Conservation (phyloP, 2,888 invertebrate species). For the Drosophila pseudotalamancana region DNA sequence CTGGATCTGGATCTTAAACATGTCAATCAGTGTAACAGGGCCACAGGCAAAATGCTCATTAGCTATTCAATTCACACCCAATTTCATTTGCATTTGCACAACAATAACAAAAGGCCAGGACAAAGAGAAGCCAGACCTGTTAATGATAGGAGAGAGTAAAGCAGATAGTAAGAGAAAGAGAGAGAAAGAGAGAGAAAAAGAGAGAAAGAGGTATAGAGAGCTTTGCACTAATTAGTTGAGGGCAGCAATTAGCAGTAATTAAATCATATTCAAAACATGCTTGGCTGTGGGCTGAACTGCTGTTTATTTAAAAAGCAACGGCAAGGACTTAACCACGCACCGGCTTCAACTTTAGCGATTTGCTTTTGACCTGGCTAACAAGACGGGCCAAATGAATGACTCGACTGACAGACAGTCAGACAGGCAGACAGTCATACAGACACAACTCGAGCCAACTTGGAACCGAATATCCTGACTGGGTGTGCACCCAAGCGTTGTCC, state of each 20-base stretch:
- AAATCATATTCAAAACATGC: constrained; percentile 66
- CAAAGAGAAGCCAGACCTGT: neutral
- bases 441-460: constrained; percentile 27
- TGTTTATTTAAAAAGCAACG: constrained; percentile 59
- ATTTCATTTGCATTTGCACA: constrained; percentile 36
- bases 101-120: constrained; percentile 4
- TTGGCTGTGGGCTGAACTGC: constrained; percentile 1
- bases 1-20: neutral
- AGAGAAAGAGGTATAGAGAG: constrained; percentile 11
- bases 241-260: constrained; percentile 67
- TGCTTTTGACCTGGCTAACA: constrained; percentile 67
- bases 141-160: too few species aligned
- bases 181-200: constrained; percentile 6
- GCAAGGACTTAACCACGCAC: constrained; percentile 63
- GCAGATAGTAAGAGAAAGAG: too few species aligned
- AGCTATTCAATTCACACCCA: constrained; percentile 38
- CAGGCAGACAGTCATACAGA: neutral
- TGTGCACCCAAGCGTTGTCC: constrained; percentile 50
- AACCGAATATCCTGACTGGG: constrained; percentile 17
- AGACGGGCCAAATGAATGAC: constrained; percentile 57
- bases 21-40: constrained; percentile 18
- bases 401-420: constrained; percentile 4
- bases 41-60: constrained; percentile 28
- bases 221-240: constrained; percentile 56
- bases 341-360: constrained; percentile 63